These are phyloP conservation scores for Myrmecobius fasciatus DNA, from an alignment of 2,113 vertebrate genomes.

Conservation along the genomic window DNA sequence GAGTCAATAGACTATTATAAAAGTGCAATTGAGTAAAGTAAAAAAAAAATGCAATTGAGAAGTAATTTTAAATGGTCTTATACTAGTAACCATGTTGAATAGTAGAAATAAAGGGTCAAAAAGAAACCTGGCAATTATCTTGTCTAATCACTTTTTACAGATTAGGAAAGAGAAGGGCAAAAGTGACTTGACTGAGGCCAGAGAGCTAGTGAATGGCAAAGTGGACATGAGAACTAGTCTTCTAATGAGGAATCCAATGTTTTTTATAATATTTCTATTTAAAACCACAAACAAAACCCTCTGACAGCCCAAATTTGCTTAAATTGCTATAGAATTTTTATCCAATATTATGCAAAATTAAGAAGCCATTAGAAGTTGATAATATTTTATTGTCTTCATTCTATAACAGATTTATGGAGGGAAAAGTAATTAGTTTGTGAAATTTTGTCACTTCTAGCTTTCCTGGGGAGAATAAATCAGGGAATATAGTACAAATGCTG, in stretches of 20 bases:
- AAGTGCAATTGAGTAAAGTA: no score
- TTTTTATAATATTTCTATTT: neutral
- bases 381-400: neutral
- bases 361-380: neutral
- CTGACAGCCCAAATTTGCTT: neutral
- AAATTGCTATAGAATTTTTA: neutral
- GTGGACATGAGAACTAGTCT: neutral
- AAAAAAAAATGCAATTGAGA: neutral
- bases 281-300: neutral
- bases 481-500: neutral
- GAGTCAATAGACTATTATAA: neutral
- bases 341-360: neutral
- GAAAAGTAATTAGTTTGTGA: neutral
- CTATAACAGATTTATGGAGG: neutral
- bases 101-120: neutral
- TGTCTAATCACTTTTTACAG: slow-evolving; percentile 3
- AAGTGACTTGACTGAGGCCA: neutral
- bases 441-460: neutral
- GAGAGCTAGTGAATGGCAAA: neutral
- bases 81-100: neutral
- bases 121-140: neutral
- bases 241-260: neutral
- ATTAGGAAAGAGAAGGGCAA: neutral
- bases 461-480: neutral
- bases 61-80: neutral